Percentiles rank a stretch among this genome's conserved stretches.
phyloP scores from a whole-genome alignment of 2,888 invertebrate genomes.

The Seira ritae region DNA sequence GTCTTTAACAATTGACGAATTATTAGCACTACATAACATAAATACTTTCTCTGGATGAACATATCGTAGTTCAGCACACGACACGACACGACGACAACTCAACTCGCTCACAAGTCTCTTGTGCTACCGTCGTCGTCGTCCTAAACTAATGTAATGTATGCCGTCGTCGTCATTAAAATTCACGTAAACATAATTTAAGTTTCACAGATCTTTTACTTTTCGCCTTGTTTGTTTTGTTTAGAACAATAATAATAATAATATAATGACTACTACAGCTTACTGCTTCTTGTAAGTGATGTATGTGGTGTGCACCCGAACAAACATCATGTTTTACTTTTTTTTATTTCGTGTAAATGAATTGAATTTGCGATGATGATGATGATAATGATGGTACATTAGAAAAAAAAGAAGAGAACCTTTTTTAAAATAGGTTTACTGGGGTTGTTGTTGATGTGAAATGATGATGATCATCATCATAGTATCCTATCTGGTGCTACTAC shows the following conservation, averaged over 20 bases:
- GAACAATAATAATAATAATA: neutral
- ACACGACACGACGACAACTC: no score
- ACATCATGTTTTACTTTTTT: slow-evolving; percentile 8
- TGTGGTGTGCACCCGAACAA: neutral
- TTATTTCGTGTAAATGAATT: slow-evolving; percentile 8
- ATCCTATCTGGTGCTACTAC: neutral
- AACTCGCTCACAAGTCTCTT: no score
- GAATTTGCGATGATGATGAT: no score
- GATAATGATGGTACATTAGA: neutral
- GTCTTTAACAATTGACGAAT: no score
- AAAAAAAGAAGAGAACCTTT: neutral
- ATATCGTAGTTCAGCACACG: no score
- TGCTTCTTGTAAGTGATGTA: neutral
- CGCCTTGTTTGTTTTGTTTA: neutral
- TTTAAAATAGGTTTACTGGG: slow-evolving; percentile 2
- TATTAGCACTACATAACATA: neutral
- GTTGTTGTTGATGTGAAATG: neutral
- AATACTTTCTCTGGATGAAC: slow-evolving; percentile 9
- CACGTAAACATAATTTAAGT: slow-evolving; percentile 5
- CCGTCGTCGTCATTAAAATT: neutral
- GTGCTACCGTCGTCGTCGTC: no score
- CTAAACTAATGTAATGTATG: neutral
- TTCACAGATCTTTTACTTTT: neutral
- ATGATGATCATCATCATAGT: neutral
- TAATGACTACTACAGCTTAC: neutral